Base-by-base conservation (phyloP, 2,888 invertebrate genomes). In the Norana najaformis region DNA sequence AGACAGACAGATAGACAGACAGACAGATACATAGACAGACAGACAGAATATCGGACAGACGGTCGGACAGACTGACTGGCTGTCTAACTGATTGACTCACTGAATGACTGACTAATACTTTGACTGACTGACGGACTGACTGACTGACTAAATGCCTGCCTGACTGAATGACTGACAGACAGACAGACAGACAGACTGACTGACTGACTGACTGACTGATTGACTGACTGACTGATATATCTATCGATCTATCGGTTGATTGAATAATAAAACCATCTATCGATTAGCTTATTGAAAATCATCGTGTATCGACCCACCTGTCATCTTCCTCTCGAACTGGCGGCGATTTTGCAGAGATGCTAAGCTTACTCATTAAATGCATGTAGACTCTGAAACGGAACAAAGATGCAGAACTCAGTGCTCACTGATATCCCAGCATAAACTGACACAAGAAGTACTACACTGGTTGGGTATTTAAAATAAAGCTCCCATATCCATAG, bases 311-410 rank as follows among this genome's bases (percentile, higher is more conserved):
- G n/a, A n/a, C 69, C 5, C 30, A 69, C 69, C 69, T 30, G 30
- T 69, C n/a, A n/a, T 69, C 69, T 0, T 69, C 69, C 11, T 69
- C 69, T 69, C 30, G 69, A n/a, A 69, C 13, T 69, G 69, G 69
- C n/a, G 69, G 69, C 69, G 69, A n/a, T n/a, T 69, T 69, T 30
- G n/a, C n/a, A n/a, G 69, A 69, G 69, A n/a, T n/a, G 69, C 69
- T 69, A 8, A 69, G 69, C 16, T 69, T 69, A n/a, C 69, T 69
- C 69, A 69, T 69, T 8, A 69, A n/a, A n/a, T 69, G 69, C 30
- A n/a, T 69, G n/a, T 69, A 69, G 3, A 69, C 69, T 69, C 69
- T 69, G 69, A 69, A 69, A 53, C 11, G 30, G 30, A 53, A 53
- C 53, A 53, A 53, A 16, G 23, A 20, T 23, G 23, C 47, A 14